Evolutionary conservation across 2,797 vertebrate genomes (phyloP).

Genomic region (Odontamblyopus lacepedii): DNA sequence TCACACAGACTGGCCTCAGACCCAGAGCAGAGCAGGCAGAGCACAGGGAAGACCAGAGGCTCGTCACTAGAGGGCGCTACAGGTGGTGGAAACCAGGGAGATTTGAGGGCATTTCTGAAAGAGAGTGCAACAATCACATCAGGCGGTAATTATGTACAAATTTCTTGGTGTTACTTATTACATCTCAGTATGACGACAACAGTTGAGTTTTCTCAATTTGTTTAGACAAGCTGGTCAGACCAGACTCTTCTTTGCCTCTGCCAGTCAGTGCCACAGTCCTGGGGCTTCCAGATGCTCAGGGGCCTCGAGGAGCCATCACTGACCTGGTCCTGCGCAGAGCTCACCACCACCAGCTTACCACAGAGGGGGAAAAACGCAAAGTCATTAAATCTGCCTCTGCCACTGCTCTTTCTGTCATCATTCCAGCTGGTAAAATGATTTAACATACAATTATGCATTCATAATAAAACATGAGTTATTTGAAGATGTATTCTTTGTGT

Average conservation of each 20-base stretch:
- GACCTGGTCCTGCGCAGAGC: slow-evolving; percentile 86
- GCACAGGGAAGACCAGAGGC: slow-evolving; percentile 72
- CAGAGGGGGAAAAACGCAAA: slow-evolving; percentile 84
- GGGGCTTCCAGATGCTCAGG: slow-evolving; percentile 60
- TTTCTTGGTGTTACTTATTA: not conserved
- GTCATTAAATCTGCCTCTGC: slow-evolving; percentile 92
- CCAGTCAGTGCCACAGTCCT: slow-evolving; percentile 39
- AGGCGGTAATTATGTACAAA: slow-evolving; percentile 55
- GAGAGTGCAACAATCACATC: slow-evolving; percentile 52
- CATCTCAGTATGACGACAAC: not conserved
- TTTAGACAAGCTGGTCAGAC: slow-evolving; percentile 71
- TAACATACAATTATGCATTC: not conserved
- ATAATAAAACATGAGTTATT: not conserved
- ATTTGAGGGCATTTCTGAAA: slow-evolving; percentile 56
- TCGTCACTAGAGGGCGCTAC: slow-evolving; percentile 76
- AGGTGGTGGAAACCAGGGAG: slow-evolving; percentile 46
- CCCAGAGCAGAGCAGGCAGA: slow-evolving; percentile 70
- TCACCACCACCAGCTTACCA: slow-evolving; percentile 85
- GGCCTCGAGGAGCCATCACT: slow-evolving; percentile 78
- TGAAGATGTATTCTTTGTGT: not conserved
- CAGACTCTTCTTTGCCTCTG: slow-evolving; percentile 51
- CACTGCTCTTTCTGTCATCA: slow-evolving; percentile 90
- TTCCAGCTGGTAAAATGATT: slow-evolving; percentile 82
- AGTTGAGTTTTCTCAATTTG: not conserved
- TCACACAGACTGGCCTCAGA: slow-evolving; percentile 85